Base-by-base conservation (phyloP, 2,888 invertebrate species). In the Aromia moschata region DNA sequence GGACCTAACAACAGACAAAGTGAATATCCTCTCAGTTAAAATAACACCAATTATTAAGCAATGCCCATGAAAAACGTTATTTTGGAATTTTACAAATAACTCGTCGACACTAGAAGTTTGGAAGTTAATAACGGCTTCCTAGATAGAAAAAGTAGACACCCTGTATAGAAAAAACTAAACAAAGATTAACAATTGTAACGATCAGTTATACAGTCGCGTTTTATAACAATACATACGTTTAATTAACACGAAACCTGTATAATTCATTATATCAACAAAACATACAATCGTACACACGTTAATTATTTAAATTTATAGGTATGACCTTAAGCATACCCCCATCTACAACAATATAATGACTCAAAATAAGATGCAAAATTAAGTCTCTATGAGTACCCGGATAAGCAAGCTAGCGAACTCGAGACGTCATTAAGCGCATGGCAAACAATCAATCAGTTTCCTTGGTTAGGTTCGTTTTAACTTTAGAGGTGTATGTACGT, bases 221-320 rank as follows among this genome's bases (percentile, higher is more conserved):
- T 33, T 11, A 11, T 33, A 33, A 33, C n/a, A 33, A 33, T 33
- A 10, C 5, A 33, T 33, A 10, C 5, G n/a, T 33, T 33, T 33
- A 33, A 33, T 33, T 33, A 33, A 33, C n/a, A 33, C 33, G 9
- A 5, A 5, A 33, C n/a, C n/a, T 33, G n/a, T 33, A 33, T 33
- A 33, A 33, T 33, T 33, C 10, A 33, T 10, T 2, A 18, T 25
- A 20, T 15, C 12, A 49, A 47, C 12, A 11, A 16, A 47, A 49
- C 25, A 38, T 20, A 17, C 12, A 7, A 20, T n/a, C 14, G 30
- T 46, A 25, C 10, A 14, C 30, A 45, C 17, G 33, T 16, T 46
- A 46, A 46, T 46, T 46, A 33, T 46, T 46, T 33, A 46, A 46
- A 46, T 33, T 31, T 31, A 46, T 46, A 11, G 2, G 16, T 16